Evolutionary conservation across 1,140 invertebrate species (phyloP).

Genomic region (Drosophila lowei): DNA sequence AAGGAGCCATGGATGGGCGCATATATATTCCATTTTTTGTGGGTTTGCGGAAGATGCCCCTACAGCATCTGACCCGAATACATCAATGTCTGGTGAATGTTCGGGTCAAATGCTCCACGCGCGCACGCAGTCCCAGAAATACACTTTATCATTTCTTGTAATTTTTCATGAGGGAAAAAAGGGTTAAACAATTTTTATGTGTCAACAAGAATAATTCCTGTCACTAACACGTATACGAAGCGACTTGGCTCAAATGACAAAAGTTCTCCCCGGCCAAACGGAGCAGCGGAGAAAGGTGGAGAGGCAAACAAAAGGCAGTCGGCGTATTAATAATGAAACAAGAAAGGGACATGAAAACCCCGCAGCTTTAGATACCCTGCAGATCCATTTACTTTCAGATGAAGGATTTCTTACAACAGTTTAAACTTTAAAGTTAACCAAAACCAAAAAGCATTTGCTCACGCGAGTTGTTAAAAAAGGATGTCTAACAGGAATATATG

Average conservation of each 20-base stretch:
- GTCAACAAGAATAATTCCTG: conserved; percentile 80
- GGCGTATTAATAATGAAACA: conserved; percentile 70
- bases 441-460: too few species aligned
- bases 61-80: conserved; percentile 58
- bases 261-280: conserved; percentile 33
- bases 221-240: conserved; percentile 55
- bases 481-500: not conserved
- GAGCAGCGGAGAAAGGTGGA: not conserved
- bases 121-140: conserved; percentile 7
- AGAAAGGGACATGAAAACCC: conserved; percentile 10
- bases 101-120: conserved; percentile 35
- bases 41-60: not conserved
- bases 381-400: too few species aligned
- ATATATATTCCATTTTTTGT: conserved; percentile 9
- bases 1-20: not conserved
- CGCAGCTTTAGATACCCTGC: too few species aligned
- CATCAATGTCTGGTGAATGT: conserved; percentile 66
- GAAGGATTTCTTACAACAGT: too few species aligned
- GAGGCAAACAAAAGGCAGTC: conserved; percentile 52
- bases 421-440: too few species aligned
- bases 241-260: conserved; percentile 59
- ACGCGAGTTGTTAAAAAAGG: too few species aligned
- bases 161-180: conserved; percentile 72
- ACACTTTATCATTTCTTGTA: conserved; percentile 71
- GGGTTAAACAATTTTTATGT: conserved; percentile 78